Conservation (phyloP, 2,888 invertebrate genomes). For the Amiota minor region DNA sequence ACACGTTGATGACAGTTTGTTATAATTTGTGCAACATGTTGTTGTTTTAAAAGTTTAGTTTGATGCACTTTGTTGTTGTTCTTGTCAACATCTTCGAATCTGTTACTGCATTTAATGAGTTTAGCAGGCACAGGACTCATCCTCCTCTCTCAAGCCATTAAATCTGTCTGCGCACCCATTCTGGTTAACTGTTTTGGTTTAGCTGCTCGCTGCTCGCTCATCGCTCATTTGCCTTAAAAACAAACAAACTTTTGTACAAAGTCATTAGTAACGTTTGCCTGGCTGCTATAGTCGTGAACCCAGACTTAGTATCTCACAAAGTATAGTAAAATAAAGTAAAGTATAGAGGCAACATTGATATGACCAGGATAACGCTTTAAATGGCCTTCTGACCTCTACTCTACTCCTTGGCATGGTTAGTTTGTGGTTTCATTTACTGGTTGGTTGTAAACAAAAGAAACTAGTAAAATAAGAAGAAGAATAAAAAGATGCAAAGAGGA, state of each 20-base stretch:
- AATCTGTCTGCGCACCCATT: too few species aligned
- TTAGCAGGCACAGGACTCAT: too few species aligned
- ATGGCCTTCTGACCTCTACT: neutral
- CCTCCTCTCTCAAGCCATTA: too few species aligned
- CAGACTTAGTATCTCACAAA: too few species aligned
- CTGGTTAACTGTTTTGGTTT: too few species aligned
- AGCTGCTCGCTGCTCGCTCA: neutral
- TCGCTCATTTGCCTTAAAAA: conserved; percentile 8
- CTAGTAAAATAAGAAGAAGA: too few species aligned
- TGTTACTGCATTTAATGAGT: too few species aligned
- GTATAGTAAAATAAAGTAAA: too few species aligned
- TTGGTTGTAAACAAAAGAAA: neutral
- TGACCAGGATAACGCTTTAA: neutral
- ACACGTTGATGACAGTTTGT: conserved; percentile 65
- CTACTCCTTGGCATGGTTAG: neutral
- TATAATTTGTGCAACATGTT: conserved; percentile 22
- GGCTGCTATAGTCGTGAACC: neutral
- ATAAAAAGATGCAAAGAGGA: too few species aligned
- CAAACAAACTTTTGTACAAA: neutral
- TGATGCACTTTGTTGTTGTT: neutral
- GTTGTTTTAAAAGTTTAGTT: conserved; percentile 13
- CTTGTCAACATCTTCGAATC: too few species aligned
- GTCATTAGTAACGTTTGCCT: conserved; percentile 20
- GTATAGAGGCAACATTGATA: too few species aligned
- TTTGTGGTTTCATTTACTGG: neutral